These are phyloP conservation scores for Hypomecis punctinalis DNA, from an alignment of 2,888 invertebrate genomes.

Conservation along the genomic window DNA sequence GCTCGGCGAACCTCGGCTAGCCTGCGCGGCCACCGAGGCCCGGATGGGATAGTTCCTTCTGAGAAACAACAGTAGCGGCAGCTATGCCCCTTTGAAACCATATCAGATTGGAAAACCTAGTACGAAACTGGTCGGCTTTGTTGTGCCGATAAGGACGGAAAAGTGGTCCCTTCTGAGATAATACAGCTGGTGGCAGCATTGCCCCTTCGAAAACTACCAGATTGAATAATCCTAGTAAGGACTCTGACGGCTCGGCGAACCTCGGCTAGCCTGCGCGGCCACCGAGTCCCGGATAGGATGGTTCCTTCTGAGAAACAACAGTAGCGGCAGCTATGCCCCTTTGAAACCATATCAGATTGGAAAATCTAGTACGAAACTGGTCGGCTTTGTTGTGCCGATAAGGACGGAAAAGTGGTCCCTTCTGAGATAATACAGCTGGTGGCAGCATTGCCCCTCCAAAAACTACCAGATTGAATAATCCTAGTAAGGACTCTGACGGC, in stretches of 20 bases:
- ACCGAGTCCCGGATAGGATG: too few species aligned
- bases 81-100: background rate
- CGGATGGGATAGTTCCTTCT: too few species aligned
- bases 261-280: too few species aligned
- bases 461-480: too few species aligned
- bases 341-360: background rate
- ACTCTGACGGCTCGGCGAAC: too few species aligned
- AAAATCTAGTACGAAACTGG: background rate
- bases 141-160: slow-evolving; percentile 4
- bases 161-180: background rate
- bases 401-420: background rate
- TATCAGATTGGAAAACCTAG: background rate
- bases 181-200: background rate
- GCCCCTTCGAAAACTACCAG: slow-evolving; percentile 1
- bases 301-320: too few species aligned
- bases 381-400: background rate
- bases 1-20: too few species aligned
- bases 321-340: background rate
- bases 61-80: background rate
- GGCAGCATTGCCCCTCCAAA: slow-evolving; percentile 4
- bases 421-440: background rate
- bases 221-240: too few species aligned
- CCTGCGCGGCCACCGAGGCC: too few species aligned
- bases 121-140: background rate
- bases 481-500: too few species aligned